Conservation (phyloP, 2,113 vertebrate species). For the Panurus biarmicus region DNA sequence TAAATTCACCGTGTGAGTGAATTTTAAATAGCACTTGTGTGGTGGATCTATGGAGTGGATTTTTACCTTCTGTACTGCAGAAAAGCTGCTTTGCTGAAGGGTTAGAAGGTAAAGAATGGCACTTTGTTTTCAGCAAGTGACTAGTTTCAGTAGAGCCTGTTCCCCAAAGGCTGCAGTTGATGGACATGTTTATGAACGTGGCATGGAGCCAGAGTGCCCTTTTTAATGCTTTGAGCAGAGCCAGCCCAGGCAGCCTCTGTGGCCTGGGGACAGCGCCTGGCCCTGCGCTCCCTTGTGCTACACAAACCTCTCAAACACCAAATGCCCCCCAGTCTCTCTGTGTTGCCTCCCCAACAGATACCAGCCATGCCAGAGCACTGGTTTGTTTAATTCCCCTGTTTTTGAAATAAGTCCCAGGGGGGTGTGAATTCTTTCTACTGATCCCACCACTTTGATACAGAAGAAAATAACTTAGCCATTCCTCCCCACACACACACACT, state of each 20-base stretch:
- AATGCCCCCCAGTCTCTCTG: background rate
- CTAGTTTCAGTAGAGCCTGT: background rate
- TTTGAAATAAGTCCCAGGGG: background rate
- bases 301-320: background rate
- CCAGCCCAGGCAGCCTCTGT: background rate
- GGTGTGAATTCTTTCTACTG: background rate
- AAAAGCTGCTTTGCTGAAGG: background rate
- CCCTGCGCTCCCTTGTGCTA: fast-evolving
- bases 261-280: background rate
- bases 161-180: background rate
- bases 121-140: background rate
- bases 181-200: background rate
- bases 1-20: background rate
- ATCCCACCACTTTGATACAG: background rate
- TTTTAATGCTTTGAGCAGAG: background rate
- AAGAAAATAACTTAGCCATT: background rate
- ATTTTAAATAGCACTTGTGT: background rate
- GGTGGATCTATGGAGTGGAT: background rate
- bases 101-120: background rate
- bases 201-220: background rate
- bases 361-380: background rate
- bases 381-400: background rate
- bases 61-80: background rate
- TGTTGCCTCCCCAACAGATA: background rate
- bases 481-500: fast-evolving